These are phyloP conservation scores for Hestina assimilis DNA, from an alignment of 1,140 invertebrate species.

Conservation along the genomic window DNA sequence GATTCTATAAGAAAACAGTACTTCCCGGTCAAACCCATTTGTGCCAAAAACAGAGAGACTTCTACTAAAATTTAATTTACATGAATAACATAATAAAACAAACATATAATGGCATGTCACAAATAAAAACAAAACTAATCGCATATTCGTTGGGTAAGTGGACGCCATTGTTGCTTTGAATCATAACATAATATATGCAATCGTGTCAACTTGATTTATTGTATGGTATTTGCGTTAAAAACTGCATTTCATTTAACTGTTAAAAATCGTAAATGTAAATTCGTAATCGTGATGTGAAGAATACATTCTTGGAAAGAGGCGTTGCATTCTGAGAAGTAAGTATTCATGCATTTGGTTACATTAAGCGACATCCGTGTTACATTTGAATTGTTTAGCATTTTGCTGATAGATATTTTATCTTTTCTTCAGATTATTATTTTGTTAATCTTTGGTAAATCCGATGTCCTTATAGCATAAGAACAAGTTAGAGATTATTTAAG, in stretches of 20 bases:
- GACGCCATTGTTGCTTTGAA: slow-evolving; percentile 65
- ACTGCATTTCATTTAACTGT: slow-evolving; percentile 12
- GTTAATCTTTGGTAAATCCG: no score
- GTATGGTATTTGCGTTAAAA: slow-evolving; percentile 13
- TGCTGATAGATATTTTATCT: background rate
- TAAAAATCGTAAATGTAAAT: slow-evolving; percentile 12
- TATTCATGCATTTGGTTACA: slow-evolving; percentile 1
- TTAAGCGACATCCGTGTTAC: background rate
- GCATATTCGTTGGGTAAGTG: slow-evolving; percentile 42
- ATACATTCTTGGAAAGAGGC: slow-evolving; percentile 18
- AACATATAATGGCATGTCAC: slow-evolving; percentile 21
- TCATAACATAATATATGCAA: slow-evolving; percentile 64
- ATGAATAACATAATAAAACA: no score
- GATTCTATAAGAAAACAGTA: no score
- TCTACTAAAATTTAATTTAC: no score
- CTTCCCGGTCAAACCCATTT: no score
- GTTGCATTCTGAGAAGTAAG: slow-evolving; percentile 12
- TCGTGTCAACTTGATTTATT: slow-evolving; percentile 49
- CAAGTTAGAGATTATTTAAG: no score
- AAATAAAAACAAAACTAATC: slow-evolving; percentile 28
- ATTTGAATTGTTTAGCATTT: background rate
- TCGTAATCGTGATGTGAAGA: background rate
- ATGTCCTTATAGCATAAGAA: no score
- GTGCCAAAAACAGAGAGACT: no score
- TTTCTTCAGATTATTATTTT: background rate